Percentiles rank a stretch among this genome's conserved stretches.
Evolutionary conservation across 2,797 vertebrate species (phyloP).

Genomic region (Pogoniulus pusillus): DNA sequence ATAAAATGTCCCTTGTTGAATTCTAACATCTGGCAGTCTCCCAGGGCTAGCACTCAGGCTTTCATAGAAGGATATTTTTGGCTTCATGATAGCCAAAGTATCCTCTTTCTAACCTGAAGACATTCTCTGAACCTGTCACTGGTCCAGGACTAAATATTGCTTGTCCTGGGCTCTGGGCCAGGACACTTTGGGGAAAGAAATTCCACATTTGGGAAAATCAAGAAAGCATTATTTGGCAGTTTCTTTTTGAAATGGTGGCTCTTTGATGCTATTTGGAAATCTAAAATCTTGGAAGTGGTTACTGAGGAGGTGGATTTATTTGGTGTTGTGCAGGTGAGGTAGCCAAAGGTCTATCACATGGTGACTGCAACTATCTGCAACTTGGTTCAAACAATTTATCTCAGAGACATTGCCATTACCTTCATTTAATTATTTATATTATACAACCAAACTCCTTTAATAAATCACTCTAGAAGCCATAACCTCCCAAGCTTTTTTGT

Average conservation of each 20-base stretch:
- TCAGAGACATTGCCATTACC: neutral
- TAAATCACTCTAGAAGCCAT: neutral
- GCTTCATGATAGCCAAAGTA: conserved; percentile 24
- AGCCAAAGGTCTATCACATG: conserved; percentile 45
- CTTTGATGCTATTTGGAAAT: conserved; percentile 33
- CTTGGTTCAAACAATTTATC: neutral
- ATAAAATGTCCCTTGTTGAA: neutral
- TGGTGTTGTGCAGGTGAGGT: conserved; percentile 37
- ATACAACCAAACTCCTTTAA: neutral
- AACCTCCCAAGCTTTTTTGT: neutral
- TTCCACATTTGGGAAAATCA: conserved; percentile 59
- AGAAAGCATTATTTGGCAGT: conserved; percentile 9
- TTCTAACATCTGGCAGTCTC: neutral
- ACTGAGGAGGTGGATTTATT: conserved; percentile 50
- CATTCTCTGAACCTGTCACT: neutral
- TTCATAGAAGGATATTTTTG: conserved; percentile 24
- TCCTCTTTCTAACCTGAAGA: conserved; percentile 41
- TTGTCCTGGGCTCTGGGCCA: conserved; percentile 35
- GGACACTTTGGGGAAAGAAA: conserved; percentile 41
- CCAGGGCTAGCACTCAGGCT: neutral
- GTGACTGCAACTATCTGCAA: conserved; percentile 18
- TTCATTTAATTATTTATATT: neutral
- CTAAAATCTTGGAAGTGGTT: conserved; percentile 38
- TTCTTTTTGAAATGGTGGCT: conserved; percentile 46
- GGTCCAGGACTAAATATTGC: conserved; percentile 32